Base-by-base conservation (phyloP, 2,797 vertebrate genomes). In the Cirrhinus mrigala region DNA sequence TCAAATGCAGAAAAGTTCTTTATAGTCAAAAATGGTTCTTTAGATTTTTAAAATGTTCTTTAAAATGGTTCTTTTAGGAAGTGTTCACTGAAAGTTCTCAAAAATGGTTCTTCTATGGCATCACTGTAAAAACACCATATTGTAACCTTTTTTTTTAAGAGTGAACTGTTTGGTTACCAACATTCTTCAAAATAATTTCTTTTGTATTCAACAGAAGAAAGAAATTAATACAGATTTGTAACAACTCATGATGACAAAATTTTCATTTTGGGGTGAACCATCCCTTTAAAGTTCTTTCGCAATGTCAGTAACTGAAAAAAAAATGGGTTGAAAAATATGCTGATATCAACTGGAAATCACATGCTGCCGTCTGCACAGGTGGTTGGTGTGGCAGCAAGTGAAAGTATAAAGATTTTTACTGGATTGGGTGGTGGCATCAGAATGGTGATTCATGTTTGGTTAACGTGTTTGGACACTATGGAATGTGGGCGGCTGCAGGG, bases 401-500 rank as follows among this genome's bases (percentile, higher is more conserved):
- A 93, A 95, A 94, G 93, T 93, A 91, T 94, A 92, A 81, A 88
- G 90, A 91, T 91, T 93, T 37, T 93, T 94, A 94, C 92, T 92
- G 88, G 92, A 89, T 89, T 84, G 91, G 81, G 89, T 90, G 92
- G 93, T 85, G 92, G 93, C 93, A 93, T 91, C 90, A 90, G 89
- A 91, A 93, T 94, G 95, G 94, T 94, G 94, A 94, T 92, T 94
- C 92, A 89, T 91, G 89, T 94, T 94, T 92, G 94, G 94, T 95
- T 94, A 95, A 95, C 93, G 94, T 96, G 94, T 95, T 95, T 95
- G 94, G 94, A 94, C 89, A 92, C 92, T 92, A 84, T 90, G 94
- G 95, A 96, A 96, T 95, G 94, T 89, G 90, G 92, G 91, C 24
- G 92, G 93, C 93, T 94, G 93, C 90, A 93, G 93, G 85, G 89